A percentile compares a stretch with the other conserved stretches of the same genome.
phyloP scores from a whole-genome alignment of 2,888 invertebrate species.

The Calliphora vomitoria region DNA sequence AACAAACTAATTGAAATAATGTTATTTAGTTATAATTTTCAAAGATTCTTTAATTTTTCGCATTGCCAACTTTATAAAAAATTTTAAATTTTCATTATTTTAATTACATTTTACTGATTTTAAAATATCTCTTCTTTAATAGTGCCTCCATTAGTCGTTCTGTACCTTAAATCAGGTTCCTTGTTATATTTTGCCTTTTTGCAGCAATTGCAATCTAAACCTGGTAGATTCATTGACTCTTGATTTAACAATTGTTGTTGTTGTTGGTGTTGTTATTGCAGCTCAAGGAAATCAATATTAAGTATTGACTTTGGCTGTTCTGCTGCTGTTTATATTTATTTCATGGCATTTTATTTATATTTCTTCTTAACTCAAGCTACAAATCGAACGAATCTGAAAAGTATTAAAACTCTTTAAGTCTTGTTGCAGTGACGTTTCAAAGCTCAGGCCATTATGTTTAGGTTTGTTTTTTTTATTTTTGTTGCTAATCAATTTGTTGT shows the following conservation, averaged over 20 bases:
- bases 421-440: constrained; percentile 49
- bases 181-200: too few species aligned
- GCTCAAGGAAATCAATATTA: constrained; percentile 49
- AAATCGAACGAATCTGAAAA: background rate
- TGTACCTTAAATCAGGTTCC: too few species aligned
- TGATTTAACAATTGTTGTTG: constrained; percentile 74
- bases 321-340: constrained; percentile 55
- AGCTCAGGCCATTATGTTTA: constrained; percentile 49
- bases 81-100: too few species aligned
- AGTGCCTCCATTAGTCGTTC: too few species aligned
- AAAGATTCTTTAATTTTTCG: too few species aligned
- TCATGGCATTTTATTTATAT: constrained; percentile 42
- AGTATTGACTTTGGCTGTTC: constrained; percentile 1
- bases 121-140: too few species aligned
- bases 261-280: constrained; percentile 20
- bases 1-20: too few species aligned
- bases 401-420: constrained; percentile 45
- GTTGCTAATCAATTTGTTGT: constrained; percentile 74
- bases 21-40: too few species aligned
- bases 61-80: too few species aligned
- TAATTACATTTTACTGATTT: too few species aligned
- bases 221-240: constrained; percentile 33
- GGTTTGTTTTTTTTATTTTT: too few species aligned
- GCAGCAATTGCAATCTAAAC: too few species aligned
- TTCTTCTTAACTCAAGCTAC: constrained; percentile 42